Conservation (phyloP, 1,140 invertebrate species). For the Anoplolepis gracilipes region DNA sequence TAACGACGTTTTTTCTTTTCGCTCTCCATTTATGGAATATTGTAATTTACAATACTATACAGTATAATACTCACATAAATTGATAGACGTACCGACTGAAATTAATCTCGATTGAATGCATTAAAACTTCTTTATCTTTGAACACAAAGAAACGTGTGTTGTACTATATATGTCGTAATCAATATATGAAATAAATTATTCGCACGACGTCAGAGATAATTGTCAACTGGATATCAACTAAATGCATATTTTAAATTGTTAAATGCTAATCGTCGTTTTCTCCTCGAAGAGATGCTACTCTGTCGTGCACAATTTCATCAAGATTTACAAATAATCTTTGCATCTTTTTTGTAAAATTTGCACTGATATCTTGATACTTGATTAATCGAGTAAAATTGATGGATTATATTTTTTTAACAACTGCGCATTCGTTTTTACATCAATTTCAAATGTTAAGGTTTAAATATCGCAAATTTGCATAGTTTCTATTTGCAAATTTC, state of each 20-base stretch:
- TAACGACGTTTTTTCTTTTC: not conserved
- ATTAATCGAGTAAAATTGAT: not conserved
- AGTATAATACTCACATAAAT: slow-evolving; percentile 1
- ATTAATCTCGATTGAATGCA: slow-evolving; percentile 13
- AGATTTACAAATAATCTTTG: slow-evolving; percentile 10
- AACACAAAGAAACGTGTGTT: slow-evolving; percentile 12
- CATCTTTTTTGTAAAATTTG: not conserved
- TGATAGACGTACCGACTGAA: not conserved
- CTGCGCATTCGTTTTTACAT: slow-evolving; percentile 1
- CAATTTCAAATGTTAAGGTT: not conserved
- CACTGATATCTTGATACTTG: not conserved
- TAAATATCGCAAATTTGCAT: not conserved
- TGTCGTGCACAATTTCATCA: not conserved
- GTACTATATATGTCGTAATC: not conserved
- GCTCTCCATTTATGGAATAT: not conserved
- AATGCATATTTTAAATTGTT: not conserved
- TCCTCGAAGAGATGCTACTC: not conserved
- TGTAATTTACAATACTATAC: slow-evolving; percentile 55
- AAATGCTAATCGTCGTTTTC: not conserved
- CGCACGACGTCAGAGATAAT: not conserved
- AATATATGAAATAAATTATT: not conserved
- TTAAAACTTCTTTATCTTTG: not conserved
- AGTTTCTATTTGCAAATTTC: too few relatives aligned
- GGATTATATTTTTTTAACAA: slow-evolving; percentile 28
- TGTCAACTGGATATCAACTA: not conserved